These are phyloP conservation scores for Rhagophthalmus giganteus DNA, from an alignment of 2,888 invertebrate genomes.

Conservation along the genomic window DNA sequence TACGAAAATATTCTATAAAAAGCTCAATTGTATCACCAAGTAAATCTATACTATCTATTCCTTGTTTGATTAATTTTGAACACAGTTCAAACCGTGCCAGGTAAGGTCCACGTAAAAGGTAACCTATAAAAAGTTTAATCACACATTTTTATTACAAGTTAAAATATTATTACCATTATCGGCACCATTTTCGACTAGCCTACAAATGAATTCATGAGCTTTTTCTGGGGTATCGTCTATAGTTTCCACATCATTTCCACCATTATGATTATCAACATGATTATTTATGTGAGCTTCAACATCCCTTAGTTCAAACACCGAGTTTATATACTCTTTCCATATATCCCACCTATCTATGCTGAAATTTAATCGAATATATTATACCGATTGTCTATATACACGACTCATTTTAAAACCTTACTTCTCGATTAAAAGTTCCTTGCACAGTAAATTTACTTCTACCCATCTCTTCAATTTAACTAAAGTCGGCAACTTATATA, in stretches of 20 bases:
- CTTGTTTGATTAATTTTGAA: constrained; percentile 61
- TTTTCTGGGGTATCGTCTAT: constrained; percentile 53
- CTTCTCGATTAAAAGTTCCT: constrained; percentile 74
- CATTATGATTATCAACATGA: constrained; percentile 35
- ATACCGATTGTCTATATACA: no score
- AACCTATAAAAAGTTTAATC: constrained; percentile 46
- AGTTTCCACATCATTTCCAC: constrained; percentile 40
- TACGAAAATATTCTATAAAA: constrained; percentile 75
- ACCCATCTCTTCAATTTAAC: constrained; percentile 74
- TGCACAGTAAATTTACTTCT: constrained; percentile 73
- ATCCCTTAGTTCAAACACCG: constrained; percentile 67
- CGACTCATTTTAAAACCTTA: constrained; percentile 47
- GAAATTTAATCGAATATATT: constrained; percentile 29
- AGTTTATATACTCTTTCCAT: constrained; percentile 71
- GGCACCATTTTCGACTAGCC: constrained; percentile 51
- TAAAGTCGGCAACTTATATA: constrained; percentile 73
- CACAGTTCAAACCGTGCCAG: constrained; percentile 80
- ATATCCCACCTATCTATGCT: constrained; percentile 75
- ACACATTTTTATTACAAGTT: no score
- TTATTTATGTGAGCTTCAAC: constrained; percentile 41
- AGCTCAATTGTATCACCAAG: constrained; percentile 69
- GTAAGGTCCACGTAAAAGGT: constrained; percentile 75
- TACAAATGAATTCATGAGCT: constrained; percentile 54
- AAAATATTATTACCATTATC: constrained; percentile 51
- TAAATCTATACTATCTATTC: constrained; percentile 59